A percentile compares a stretch with the other conserved stretches of the same genome.
Evolutionary conservation across 2,888 invertebrate genomes (phyloP).

Genomic region (Caenorhabditis sp.): DNA sequence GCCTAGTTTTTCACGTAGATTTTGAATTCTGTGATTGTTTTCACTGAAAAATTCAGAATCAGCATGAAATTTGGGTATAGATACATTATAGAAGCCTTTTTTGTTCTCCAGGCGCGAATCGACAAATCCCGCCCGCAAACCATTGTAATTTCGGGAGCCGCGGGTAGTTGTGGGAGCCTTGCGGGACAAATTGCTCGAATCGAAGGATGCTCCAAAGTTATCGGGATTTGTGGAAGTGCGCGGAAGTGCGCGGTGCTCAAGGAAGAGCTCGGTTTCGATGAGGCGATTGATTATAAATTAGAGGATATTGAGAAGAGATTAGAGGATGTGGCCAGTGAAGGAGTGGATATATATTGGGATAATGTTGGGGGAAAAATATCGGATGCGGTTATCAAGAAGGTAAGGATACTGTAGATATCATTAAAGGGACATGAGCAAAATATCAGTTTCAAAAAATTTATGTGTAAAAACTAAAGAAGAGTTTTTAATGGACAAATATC

Average conservation of each 20-base stretch:
- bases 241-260: conserved; percentile 69
- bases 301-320: conserved; percentile 67
- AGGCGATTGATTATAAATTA: conserved; percentile 70
- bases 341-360: conserved; percentile 73
- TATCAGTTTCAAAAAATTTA: too few species aligned
- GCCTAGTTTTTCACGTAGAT: too few species aligned
- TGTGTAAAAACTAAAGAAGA: too few species aligned
- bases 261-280: conserved; percentile 70
- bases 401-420: neutral
- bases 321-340: conserved; percentile 68
- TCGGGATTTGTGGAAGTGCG: conserved; percentile 73
- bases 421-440: neutral
- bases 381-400: too few species aligned
- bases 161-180: conserved; percentile 72
- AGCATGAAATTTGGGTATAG: neutral
- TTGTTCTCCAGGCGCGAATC: conserved; percentile 69
- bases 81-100: too few species aligned
- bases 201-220: conserved; percentile 69
- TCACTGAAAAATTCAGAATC: neutral
- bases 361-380: conserved; percentile 73
- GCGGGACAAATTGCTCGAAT: conserved; percentile 70
- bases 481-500: too few species aligned
- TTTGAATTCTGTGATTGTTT: too few species aligned
- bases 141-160: conserved; percentile 72
- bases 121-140: conserved; percentile 69